Conservation (phyloP, 2,888 invertebrate genomes). For the Machimus rusticus region DNA sequence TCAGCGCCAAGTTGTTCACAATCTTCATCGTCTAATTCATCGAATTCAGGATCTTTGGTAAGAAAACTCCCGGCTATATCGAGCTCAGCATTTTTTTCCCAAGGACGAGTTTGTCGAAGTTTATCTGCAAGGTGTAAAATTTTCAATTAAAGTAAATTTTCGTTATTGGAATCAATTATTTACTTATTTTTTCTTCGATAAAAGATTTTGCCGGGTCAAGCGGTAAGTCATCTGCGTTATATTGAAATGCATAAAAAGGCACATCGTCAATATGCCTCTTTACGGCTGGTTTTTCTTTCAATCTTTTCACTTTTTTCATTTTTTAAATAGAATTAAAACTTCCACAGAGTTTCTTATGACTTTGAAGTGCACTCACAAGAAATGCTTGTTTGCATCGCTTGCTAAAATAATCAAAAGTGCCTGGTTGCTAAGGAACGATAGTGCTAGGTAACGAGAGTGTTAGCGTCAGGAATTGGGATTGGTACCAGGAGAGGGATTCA, state of each 20-base stretch:
- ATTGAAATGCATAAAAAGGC: constrained; percentile 58
- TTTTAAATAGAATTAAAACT: not conserved
- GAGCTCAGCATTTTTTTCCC: constrained; percentile 49
- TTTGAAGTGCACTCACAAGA: not conserved
- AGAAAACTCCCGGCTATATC: not conserved
- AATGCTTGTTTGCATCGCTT: constrained; percentile 10
- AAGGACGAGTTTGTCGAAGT: not conserved
- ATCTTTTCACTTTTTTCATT: constrained; percentile 40
- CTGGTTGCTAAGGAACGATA: not conserved
- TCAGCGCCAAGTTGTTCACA: constrained; percentile 52
- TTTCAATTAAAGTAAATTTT: not conserved
- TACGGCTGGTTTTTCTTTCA: not conserved
- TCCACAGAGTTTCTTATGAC: not conserved
- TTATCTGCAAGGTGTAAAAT: not conserved
- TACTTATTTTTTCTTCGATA: constrained; percentile 49
- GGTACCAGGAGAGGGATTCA: not conserved
- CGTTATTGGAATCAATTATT: not conserved
- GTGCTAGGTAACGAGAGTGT: not conserved
- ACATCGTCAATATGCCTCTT: constrained; percentile 53
- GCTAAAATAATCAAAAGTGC: not conserved
- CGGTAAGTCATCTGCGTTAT: constrained; percentile 59
- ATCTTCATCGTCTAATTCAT: constrained; percentile 40
- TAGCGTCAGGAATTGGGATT: not conserved
- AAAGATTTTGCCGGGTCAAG: constrained; percentile 56
- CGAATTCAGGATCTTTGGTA: not conserved